Evolutionary conservation across 2,888 invertebrate genomes (phyloP).

Genomic region (Baccha elongata): DNA sequence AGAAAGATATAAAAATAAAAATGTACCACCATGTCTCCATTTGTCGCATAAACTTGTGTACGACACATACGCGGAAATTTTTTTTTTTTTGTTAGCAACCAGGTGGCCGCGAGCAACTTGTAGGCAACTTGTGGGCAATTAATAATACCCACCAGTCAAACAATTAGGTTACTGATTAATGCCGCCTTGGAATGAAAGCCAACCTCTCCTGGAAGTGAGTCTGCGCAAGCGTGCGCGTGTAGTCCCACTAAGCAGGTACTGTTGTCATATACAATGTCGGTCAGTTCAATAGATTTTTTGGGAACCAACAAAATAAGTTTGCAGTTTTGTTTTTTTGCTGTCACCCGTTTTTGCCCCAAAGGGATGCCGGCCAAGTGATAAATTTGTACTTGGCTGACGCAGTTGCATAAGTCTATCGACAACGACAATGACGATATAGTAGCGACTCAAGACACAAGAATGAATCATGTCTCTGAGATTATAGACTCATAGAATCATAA

Average conservation of each 20-base stretch:
- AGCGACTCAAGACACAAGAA: conserved; percentile 1
- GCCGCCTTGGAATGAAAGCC: conserved; percentile 66
- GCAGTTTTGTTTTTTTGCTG: conserved; percentile 23
- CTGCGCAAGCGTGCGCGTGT: conserved; percentile 30
- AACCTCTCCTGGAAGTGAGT: background rate
- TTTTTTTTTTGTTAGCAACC: conserved; percentile 50
- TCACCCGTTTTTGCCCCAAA: conserved; percentile 45
- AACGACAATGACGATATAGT: background rate
- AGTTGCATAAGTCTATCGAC: conserved; percentile 50
- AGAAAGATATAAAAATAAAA: conserved; percentile 2
- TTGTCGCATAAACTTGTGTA: conserved; percentile 70
- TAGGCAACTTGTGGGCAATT: conserved; percentile 71
- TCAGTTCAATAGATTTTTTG: conserved; percentile 53
- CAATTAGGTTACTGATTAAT: conserved; percentile 73
- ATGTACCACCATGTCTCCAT: conserved; percentile 60
- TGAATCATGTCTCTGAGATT: conserved; percentile 62
- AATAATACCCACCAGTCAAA: conserved; percentile 73
- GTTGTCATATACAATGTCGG: conserved; percentile 40
- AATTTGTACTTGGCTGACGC: conserved; percentile 28
- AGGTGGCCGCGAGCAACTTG: conserved; percentile 72
- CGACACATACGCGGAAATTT: conserved; percentile 63
- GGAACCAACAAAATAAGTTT: conserved; percentile 14
- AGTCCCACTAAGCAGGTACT: conserved; percentile 20
- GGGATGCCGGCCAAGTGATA: conserved; percentile 66
- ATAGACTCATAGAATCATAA: conserved; percentile 58